Percentiles rank a stretch among this genome's conserved stretches.
phyloP scores from a whole-genome alignment of 2,113 vertebrate species.

The Anhinga anhinga region DNA sequence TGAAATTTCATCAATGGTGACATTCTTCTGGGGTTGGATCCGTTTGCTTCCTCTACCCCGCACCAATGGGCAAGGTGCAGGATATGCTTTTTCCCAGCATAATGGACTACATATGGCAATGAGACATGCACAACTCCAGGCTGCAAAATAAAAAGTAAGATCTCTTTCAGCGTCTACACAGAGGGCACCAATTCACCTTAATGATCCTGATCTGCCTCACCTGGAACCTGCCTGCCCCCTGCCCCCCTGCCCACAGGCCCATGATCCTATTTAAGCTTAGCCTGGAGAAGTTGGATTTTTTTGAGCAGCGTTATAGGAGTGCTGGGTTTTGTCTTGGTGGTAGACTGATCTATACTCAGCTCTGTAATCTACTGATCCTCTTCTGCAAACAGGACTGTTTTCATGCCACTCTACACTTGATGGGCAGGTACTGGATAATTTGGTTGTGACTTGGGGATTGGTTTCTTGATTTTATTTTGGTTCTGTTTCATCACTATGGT shows the following conservation, averaged over 20 bases:
- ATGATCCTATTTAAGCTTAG: background rate
- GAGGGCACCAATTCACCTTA: background rate
- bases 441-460: rapidly evolving
- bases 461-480: rapidly evolving
- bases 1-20: background rate
- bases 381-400: rapidly evolving
- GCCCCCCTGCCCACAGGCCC: background rate
- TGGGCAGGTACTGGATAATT: rapidly evolving
- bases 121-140: rapidly evolving
- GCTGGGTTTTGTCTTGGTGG: rapidly evolving
- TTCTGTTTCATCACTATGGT: rapidly evolving
- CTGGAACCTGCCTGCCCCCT: background rate
- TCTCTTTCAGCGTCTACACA: background rate
- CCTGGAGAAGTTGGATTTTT: rapidly evolving
- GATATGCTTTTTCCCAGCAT: too few relatives aligned
- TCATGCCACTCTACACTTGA: rapidly evolving
- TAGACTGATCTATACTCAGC: rapidly evolving
- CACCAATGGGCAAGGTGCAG: background rate
- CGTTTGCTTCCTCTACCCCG: background rate
- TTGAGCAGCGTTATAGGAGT: rapidly evolving
- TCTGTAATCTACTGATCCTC: rapidly evolving
- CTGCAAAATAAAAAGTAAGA: background rate
- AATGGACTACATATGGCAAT: rapidly evolving
- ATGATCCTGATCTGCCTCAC: background rate
- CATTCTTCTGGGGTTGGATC: background rate